phyloP scores from a whole-genome alignment of 1,140 invertebrate genomes.

The Periplaneta americana region DNA sequence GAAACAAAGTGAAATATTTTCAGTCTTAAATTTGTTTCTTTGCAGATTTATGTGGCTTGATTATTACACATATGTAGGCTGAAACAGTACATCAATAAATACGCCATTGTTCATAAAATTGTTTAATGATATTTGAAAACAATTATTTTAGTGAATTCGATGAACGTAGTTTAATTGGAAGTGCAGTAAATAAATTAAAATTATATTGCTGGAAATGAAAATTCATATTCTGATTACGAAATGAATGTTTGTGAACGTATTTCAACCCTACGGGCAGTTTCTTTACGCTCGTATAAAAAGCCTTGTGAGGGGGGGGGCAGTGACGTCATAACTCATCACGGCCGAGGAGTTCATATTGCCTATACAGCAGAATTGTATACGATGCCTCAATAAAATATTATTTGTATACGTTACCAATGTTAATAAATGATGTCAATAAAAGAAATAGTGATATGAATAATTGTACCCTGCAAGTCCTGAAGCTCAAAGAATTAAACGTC shows the following conservation, averaged over 20 bases:
- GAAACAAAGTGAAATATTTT: too few species aligned
- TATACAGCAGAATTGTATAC: background rate
- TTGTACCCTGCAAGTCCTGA: too few species aligned
- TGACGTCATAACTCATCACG: background rate
- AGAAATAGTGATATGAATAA: too few species aligned
- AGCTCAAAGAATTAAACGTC: too few species aligned
- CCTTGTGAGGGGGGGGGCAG: background rate
- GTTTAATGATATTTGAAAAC: background rate
- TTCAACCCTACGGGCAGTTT: too few species aligned
- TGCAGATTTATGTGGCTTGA: background rate
- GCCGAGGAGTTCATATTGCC: background rate
- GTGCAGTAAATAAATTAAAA: background rate
- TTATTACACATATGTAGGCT: background rate
- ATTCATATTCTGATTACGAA: background rate
- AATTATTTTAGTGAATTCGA: background rate
- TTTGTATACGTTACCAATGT: background rate
- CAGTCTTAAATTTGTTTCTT: too few species aligned
- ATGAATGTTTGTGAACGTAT: background rate
- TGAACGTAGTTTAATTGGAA: background rate
- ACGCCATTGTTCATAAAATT: background rate
- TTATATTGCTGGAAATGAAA: background rate
- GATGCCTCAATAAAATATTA: background rate
- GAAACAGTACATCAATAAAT: background rate
- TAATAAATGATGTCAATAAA: too few species aligned
- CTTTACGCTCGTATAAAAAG: background rate